Evolutionary conservation across 1,140 invertebrate species (phyloP).

Genomic region (Oryctes rhinoceros): DNA sequence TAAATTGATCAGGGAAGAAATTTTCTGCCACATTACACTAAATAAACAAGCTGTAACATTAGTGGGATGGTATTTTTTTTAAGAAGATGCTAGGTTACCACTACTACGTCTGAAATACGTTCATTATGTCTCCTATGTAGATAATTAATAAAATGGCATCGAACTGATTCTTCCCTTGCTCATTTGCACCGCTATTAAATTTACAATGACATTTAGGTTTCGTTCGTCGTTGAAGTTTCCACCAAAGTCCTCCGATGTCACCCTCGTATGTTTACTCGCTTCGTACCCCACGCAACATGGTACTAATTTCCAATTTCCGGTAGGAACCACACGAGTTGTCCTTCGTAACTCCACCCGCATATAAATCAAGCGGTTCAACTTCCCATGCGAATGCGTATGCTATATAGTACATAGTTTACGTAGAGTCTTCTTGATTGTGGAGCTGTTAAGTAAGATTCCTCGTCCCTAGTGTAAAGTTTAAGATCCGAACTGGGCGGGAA

Average conservation of each 20-base stretch:
- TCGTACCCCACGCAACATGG: background rate
- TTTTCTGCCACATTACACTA: too few relatives aligned
- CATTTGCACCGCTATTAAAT: background rate
- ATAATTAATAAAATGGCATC: background rate
- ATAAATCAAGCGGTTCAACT: constrained; percentile 46
- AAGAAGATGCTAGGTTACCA: background rate
- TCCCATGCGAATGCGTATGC: background rate
- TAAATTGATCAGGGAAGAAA: too few relatives aligned
- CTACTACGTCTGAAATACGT: background rate
- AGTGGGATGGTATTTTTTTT: background rate
- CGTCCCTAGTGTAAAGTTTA: background rate
- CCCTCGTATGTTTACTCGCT: background rate
- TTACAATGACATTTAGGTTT: background rate
- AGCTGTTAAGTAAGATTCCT: background rate
- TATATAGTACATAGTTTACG: background rate
- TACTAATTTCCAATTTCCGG: constrained; percentile 46
- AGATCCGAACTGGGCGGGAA: background rate
- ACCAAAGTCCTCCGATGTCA: background rate
- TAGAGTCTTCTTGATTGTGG: background rate
- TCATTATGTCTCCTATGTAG: background rate
- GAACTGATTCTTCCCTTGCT: background rate
- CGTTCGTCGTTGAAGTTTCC: background rate
- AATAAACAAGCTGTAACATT: too few relatives aligned
- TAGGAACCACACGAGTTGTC: constrained; percentile 46
- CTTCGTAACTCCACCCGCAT: constrained; percentile 44